Conservation (phyloP, 2,797 vertebrate species). For the Furcifer pardalis region DNA sequence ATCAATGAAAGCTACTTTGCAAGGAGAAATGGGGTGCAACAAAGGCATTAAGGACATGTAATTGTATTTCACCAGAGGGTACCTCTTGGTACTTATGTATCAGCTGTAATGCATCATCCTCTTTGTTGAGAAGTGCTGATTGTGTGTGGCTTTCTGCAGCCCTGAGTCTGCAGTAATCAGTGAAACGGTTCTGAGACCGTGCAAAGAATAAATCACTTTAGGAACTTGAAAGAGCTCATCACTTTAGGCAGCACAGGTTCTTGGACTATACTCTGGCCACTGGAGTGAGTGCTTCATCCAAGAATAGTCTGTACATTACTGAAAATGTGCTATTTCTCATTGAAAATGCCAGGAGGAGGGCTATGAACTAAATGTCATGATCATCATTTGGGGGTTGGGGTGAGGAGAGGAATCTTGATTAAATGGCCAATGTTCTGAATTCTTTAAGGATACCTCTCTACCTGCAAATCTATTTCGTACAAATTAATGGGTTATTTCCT, state of each 20-base stretch:
- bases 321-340: background rate
- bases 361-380: slow-evolving; percentile 5
- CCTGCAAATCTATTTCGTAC: too few species aligned
- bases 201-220: background rate
- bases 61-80: background rate
- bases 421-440: background rate
- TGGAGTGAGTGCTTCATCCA: background rate
- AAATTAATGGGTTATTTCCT: slow-evolving; percentile 6
- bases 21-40: background rate
- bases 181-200: background rate
- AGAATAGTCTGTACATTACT: background rate
- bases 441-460: background rate
- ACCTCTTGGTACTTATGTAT: background rate
- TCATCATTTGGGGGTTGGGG: background rate
- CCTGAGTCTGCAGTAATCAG: background rate
- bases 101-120: too few species aligned
- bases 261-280: background rate
- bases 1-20: background rate
- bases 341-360: background rate
- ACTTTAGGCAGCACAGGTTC: background rate
- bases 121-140: background rate
- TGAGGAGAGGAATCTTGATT: background rate
- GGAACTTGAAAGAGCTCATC: slow-evolving; percentile 8
- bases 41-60: background rate
- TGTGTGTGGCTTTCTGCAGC: background rate